Evolutionary conservation across 2,797 vertebrate genomes (phyloP).

Genomic region (Danio jaintianensis): DNA sequence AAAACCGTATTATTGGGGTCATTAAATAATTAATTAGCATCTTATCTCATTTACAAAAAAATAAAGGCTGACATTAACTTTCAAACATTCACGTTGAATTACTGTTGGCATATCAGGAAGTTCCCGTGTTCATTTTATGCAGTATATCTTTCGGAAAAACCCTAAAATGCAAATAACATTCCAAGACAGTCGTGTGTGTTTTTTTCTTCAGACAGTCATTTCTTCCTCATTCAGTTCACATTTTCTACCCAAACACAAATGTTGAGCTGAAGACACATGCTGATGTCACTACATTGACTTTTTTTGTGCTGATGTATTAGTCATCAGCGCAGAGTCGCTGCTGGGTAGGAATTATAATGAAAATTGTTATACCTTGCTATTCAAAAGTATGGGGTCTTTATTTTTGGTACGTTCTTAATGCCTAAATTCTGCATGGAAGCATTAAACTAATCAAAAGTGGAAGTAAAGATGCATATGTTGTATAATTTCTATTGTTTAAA

Average conservation of each 20-base stretch:
- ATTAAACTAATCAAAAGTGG: background rate
- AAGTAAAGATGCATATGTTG: background rate
- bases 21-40: background rate
- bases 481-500: background rate
- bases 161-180: background rate
- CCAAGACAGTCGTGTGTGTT: background rate
- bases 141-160: constrained; percentile 10
- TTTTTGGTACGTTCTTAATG: background rate
- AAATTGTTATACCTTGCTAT: background rate
- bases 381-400: background rate
- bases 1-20: no score
- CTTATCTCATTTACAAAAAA: background rate
- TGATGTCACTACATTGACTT: background rate
- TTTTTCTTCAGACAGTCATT: constrained; percentile 2
- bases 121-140: background rate
- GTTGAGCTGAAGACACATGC: background rate
- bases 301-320: constrained; percentile 7
- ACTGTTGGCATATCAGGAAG: constrained; percentile 3
- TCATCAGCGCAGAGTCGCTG: background rate
- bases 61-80: background rate
- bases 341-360: constrained; percentile 1
- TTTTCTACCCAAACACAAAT: constrained; percentile 20
- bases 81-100: background rate
- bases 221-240: background rate
- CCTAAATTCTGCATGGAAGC: background rate